phyloP scores from a whole-genome alignment of 2,888 invertebrate species.

The Zootermopsis nevadensis region DNA sequence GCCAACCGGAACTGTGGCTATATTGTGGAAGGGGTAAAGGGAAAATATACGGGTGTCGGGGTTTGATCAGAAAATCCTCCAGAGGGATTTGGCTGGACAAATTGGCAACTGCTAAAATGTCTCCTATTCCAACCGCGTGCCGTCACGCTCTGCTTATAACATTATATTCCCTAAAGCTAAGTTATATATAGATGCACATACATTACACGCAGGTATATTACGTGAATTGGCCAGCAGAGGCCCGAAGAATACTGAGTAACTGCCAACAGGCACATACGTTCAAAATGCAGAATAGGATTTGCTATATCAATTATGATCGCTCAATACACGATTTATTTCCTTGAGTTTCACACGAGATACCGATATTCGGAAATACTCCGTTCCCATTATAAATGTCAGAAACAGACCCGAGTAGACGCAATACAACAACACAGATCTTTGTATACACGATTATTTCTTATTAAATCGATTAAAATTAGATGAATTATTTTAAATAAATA shows the following conservation, averaged over 20 bases:
- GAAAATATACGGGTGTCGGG: constrained; percentile 25
- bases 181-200: constrained; percentile 14
- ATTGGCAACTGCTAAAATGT: constrained; percentile 44
- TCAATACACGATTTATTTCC: too few relatives aligned
- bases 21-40: constrained; percentile 18
- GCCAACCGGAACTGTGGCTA: neutral
- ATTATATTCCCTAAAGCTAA: constrained; percentile 42
- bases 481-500: too few relatives aligned
- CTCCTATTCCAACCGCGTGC: constrained; percentile 21
- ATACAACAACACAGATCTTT: too few relatives aligned
- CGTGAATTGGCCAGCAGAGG: neutral
- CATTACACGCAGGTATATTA: neutral
- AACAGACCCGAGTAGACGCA: too few relatives aligned
- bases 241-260: neutral
- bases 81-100: constrained; percentile 45
- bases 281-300: neutral
- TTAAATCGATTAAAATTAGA: too few relatives aligned
- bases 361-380: too few relatives aligned
- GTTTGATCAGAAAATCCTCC: constrained; percentile 41
- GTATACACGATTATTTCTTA: too few relatives aligned
- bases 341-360: too few relatives aligned
- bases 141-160: neutral
- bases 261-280: neutral
- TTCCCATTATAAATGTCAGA: too few relatives aligned
- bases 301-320: too few relatives aligned